Base-by-base conservation (phyloP, 2,888 invertebrate species). In the Subacronicta megacephala region DNA sequence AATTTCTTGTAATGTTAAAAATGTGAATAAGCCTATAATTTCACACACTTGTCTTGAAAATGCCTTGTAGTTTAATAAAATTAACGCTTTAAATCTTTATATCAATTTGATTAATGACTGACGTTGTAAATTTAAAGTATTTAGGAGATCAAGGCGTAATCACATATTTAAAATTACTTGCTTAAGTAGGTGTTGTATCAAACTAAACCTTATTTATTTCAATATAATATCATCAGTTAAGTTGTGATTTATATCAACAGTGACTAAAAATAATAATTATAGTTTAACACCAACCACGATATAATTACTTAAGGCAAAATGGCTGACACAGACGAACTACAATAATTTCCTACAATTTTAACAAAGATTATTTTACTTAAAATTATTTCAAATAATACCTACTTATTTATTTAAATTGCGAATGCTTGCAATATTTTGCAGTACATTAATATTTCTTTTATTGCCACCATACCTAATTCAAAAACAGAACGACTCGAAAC, bases 301-400 rank as follows among this genome's bases (percentile, higher is more conserved):
- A 71, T 61, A 61, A 41, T 20, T 44, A 59, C 44, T 46, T 58
- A 66, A 66, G 66, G 68, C 66, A 68, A 53, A 65, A 62, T 62
- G 69, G 66, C 57, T 70, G 58, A 62, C 59, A 62, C 20, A 53
- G 38, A 62, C 52, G 17, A 57, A 58, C 16, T 36, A 54, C 50
- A 58, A 23, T 50, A 56, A 61, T 26, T 50, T 47, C 45, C 63
- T 72, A 51, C 42, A 53, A 41, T 56, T 62, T 53, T 38, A 70
- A 67, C 58, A 65, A 7, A 18, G 4, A 18, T 23, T 6, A 6
- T 23, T 62, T 68, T 66, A 18, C 64, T 63, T 64, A 55, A 49
- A 53, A 50, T 56, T 62, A 65, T 18, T n/a, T 44, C 40, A 62
- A 62, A 55, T 46, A 55, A 36, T 36, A 51, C 33, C 49, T 55